These are phyloP conservation scores for Phyllotis vaccarum DNA, from an alignment of 2,797 vertebrate species.

Conservation along the genomic window DNA sequence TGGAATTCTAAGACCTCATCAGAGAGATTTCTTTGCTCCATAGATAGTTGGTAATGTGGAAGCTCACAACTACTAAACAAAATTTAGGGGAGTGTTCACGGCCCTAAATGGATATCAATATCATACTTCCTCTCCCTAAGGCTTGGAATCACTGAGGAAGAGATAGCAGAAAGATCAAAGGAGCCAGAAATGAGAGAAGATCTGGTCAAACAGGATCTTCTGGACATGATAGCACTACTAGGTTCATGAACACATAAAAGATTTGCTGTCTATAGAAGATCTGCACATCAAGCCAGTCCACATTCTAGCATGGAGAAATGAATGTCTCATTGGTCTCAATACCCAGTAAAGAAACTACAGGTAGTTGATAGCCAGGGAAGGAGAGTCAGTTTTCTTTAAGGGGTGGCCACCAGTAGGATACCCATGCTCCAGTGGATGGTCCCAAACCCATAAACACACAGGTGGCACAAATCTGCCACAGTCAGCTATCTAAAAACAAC, in stretches of 20 bases:
- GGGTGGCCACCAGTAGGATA: not conserved
- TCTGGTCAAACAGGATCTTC: not conserved
- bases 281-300: not conserved
- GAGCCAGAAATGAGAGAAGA: not conserved
- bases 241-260: not conserved
- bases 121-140: not conserved
- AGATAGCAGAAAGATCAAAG: not conserved
- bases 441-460: not conserved
- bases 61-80: not conserved
- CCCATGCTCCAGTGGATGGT: not conserved
- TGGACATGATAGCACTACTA: no score
- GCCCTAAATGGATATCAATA: not conserved
- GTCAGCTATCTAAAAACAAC: not conserved
- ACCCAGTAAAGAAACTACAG: not conserved
- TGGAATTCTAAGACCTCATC: not conserved
- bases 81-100: not conserved
- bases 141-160: not conserved
- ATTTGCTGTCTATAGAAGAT: not conserved
- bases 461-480: not conserved
- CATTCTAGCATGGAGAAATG: not conserved
- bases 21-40: not conserved
- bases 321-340: not conserved
- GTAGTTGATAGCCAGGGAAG: not conserved
- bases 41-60: not conserved
- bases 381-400: not conserved